These are phyloP conservation scores for Cydia amplana DNA, from an alignment of 1,140 invertebrate genomes.

Conservation along the genomic window DNA sequence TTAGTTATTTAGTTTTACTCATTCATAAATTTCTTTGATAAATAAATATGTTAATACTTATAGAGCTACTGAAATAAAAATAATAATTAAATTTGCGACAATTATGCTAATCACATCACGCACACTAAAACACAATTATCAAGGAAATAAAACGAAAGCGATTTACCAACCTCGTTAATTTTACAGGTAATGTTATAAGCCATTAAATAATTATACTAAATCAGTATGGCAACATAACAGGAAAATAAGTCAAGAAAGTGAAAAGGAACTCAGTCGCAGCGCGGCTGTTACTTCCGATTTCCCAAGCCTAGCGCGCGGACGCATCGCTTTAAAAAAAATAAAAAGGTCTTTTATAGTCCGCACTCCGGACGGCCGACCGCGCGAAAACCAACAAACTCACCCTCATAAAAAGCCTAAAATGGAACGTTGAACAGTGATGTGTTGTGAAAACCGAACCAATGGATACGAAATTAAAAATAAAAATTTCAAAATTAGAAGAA, in stretches of 20 bases:
- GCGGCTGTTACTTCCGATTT: conserved; percentile 68
- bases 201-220: conserved; percentile 21
- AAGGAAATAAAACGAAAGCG: neutral
- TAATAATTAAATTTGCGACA: neutral
- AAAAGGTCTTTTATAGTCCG: conserved; percentile 37
- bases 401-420: conserved; percentile 44
- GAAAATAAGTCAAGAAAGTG: conserved; percentile 32
- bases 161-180: conserved; percentile 25
- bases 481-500: conserved; percentile 75
- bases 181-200: conserved; percentile 22
- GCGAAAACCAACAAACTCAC: conserved; percentile 43
- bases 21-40: too few relatives aligned
- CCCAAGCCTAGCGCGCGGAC: conserved; percentile 57
- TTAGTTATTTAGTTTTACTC: too few relatives aligned
- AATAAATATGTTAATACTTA: neutral
- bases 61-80: neutral
- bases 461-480: conserved; percentile 50
- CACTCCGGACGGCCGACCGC: conserved; percentile 8
- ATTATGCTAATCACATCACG: neutral
- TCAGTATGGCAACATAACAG: conserved; percentile 28
- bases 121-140: neutral
- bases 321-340: conserved; percentile 49
- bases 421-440: conserved; percentile 36
- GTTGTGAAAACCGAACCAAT: conserved; percentile 47
- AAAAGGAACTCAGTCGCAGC: conserved; percentile 54